Percentiles rank a stretch among this genome's conserved stretches.
Evolutionary conservation across 2,797 vertebrate genomes (phyloP).

Genomic region (Crenichthys baileyi): DNA sequence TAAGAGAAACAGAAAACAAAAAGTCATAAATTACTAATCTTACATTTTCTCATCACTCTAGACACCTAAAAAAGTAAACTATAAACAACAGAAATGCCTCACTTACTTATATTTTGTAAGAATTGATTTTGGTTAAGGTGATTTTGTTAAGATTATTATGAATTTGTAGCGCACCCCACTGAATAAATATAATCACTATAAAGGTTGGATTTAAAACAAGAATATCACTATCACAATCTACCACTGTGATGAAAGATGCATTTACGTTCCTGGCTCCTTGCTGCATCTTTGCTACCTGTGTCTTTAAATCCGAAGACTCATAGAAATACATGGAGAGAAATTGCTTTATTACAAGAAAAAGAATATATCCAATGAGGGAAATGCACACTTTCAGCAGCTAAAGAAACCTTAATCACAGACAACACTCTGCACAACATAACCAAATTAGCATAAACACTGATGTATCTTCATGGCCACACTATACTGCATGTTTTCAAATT

Average conservation of each 20-base stretch:
- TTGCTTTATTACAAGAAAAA: neutral
- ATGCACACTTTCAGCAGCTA: neutral
- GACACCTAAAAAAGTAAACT: neutral
- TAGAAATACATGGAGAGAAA: neutral
- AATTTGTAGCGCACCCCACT: neutral
- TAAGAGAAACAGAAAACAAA: neutral
- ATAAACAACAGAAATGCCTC: neutral
- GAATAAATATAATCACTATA: neutral
- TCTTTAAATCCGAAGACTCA: neutral
- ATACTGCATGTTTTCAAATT: neutral
- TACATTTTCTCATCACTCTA: neutral
- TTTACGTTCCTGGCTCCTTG: neutral
- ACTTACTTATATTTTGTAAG: too few species aligned
- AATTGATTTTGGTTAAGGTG: neutral
- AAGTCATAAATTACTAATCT: neutral
- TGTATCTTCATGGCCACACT: neutral
- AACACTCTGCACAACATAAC: neutral
- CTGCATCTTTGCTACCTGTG: neutral
- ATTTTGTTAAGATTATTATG: neutral
- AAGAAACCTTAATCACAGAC: neutral
- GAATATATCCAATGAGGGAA: neutral
- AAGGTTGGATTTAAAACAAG: neutral
- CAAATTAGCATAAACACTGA: neutral
- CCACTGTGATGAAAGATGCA: neutral
- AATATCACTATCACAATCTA: neutral